Base-by-base conservation (phyloP, 2,113 vertebrate genomes). In the Montifringilla adamsi region DNA sequence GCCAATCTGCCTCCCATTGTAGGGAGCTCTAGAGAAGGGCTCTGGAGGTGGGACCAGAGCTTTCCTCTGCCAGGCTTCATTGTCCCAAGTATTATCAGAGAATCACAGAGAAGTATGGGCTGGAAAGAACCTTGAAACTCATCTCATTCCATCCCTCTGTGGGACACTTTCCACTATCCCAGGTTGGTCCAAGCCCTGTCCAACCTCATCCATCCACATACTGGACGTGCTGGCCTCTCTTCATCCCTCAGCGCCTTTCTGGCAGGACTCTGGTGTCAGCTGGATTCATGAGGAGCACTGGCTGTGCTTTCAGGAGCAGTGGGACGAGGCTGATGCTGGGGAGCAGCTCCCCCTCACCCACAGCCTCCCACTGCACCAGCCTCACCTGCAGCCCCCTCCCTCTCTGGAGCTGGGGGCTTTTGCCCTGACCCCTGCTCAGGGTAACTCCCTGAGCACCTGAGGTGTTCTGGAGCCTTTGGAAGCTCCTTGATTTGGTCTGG, bases 161-260 rank as follows among this genome's bases (percentile, higher is more conserved):
- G 10, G 37, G 47, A 49, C 27, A 11, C 17, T 8, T 63, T 23
- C 35, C 17, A 3, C 24, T 15, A 6, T 7, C 31, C 39, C 62
- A 76, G 39, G 30, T 9, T 41, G 17, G 41, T 76, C 39, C 30
- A 10, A 83, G 20, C 62, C n/a, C 23, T 3, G 7, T 16, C 33
- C 52, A 39, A 5, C 33, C 63, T 41, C n/a, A 10, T 16, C 62
- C 49, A 16, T 13, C 20, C 17, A 13, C 6, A 11, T 7, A 0
- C 0, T 2, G 35, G 49, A 9, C 1, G 33, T n/a, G 7, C 27
- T 6, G 6, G 11, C 5, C 26, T 14, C 6, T 3, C 35, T 8
- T 15, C 24, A 82, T 18, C 31, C 28, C 49, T 43, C 7, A 1
- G 2, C 9, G 60, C 15, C 17, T 26, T 23, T 50, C 21, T 64